Percentiles rank a stretch among this genome's conserved stretches.
Evolutionary conservation across 2,888 invertebrate genomes (phyloP).

Genomic region (Dione juno): DNA sequence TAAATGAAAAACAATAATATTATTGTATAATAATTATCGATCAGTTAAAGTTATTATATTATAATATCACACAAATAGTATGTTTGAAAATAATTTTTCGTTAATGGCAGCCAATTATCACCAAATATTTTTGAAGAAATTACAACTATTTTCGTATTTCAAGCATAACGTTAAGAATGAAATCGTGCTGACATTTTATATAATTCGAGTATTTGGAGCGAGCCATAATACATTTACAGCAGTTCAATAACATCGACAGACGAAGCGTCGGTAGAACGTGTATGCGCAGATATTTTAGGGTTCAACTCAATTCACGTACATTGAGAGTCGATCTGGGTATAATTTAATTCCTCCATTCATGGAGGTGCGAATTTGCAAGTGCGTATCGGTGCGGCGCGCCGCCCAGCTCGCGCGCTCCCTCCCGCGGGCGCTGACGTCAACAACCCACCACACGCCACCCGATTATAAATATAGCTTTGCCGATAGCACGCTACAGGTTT

Average conservation of each 20-base stretch:
- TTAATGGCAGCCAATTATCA: constrained; percentile 23
- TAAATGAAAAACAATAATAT: too few relatives aligned
- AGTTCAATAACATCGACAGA: constrained; percentile 38
- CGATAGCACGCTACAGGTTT: constrained; percentile 80
- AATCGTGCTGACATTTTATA: constrained; percentile 32
- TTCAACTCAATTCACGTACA: constrained; percentile 67
- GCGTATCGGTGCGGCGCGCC: constrained; percentile 73
- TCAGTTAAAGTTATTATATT: not conserved
- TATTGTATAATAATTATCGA: too few relatives aligned
- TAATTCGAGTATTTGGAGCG: constrained; percentile 24
- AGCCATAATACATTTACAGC: constrained; percentile 15
- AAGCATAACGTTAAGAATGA: constrained; percentile 27
- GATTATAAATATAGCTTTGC: constrained; percentile 79
- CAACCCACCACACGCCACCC: constrained; percentile 71
- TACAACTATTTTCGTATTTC: constrained; percentile 36
- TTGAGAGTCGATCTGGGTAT: constrained; percentile 66
- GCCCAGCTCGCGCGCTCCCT: constrained; percentile 51
- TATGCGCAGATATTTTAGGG: constrained; percentile 47
- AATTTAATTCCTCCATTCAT: constrained; percentile 81
- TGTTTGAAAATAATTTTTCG: constrained; percentile 30
- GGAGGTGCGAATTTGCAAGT: constrained; percentile 81
- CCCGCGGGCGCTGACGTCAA: constrained; percentile 74
- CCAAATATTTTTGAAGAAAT: constrained; percentile 33
- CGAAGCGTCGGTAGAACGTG: constrained; percentile 25
- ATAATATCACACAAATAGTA: too few relatives aligned